Conservation (phyloP, 1,140 invertebrate species). For the Plutomurus gul region DNA sequence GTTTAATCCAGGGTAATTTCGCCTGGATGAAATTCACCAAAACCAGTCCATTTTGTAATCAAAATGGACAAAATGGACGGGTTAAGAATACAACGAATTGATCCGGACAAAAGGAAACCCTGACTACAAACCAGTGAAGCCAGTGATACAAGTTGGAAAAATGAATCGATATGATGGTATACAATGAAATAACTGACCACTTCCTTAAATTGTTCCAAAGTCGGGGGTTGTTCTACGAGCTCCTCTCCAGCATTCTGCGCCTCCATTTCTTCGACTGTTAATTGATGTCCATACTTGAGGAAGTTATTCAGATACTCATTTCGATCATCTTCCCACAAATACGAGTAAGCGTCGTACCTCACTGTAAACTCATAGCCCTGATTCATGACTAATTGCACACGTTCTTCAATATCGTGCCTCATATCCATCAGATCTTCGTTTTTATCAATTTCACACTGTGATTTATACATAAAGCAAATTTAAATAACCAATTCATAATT, state of each 20-base stretch:
- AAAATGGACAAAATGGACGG: no score
- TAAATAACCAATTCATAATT: not conserved
- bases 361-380: constrained; percentile 56
- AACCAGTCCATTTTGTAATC: not conserved
- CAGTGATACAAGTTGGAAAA: no score
- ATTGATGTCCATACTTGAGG: constrained; percentile 80
- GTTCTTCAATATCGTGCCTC: constrained; percentile 42
- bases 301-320: constrained; percentile 87
- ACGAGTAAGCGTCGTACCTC: constrained; percentile 68
- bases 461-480: not conserved
- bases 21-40: no score
- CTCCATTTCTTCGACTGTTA: constrained; percentile 84
- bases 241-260: constrained; percentile 68
- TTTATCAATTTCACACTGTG: constrained; percentile 17
- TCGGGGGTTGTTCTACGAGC: constrained; percentile 68
- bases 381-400: constrained; percentile 43
- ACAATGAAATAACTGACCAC: constrained; percentile 65
- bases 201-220: constrained; percentile 86
- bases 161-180: no score
- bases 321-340: constrained; percentile 89
- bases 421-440: constrained; percentile 43
- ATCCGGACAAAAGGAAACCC: no score
- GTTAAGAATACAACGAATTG: no score
- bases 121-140: no score
- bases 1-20: no score